Conservation (phyloP, 2,888 invertebrate genomes). For the Clitarchus hookeri region DNA sequence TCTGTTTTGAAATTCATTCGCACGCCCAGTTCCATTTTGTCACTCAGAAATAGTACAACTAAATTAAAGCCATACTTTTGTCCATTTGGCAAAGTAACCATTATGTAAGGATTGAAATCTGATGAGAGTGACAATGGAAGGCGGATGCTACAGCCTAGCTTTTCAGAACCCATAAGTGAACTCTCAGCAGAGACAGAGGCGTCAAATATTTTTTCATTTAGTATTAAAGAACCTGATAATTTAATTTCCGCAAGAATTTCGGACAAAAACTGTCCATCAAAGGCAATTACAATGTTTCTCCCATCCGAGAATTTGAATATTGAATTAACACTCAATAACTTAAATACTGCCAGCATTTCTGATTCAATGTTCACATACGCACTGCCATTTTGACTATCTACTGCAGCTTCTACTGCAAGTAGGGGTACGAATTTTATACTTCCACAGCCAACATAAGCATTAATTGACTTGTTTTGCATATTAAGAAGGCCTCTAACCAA, state of each 20-base stretch:
- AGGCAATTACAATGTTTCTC: conserved; percentile 24
- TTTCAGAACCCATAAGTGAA: neutral
- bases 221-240: neutral
- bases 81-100: neutral
- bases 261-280: conserved; percentile 11
- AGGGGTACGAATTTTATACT: conserved; percentile 12
- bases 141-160: neutral
- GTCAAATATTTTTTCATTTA: neutral
- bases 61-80: neutral
- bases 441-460: conserved; percentile 30
- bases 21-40: neutral
- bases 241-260: neutral
- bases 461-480: conserved; percentile 27
- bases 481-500: conserved; percentile 24
- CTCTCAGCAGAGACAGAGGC: neutral
- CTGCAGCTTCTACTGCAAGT: conserved; percentile 33
- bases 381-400: conserved; percentile 26
- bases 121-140: neutral
- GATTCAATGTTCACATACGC: conserved; percentile 31
- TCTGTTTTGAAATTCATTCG: neutral
- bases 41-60: neutral
- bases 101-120: neutral
- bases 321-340: conserved; percentile 27
- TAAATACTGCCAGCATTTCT: conserved; percentile 26
- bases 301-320: conserved; percentile 20